These are phyloP conservation scores for Deilephila porcellus DNA, from an alignment of 2,888 invertebrate genomes.

Conservation along the genomic window DNA sequence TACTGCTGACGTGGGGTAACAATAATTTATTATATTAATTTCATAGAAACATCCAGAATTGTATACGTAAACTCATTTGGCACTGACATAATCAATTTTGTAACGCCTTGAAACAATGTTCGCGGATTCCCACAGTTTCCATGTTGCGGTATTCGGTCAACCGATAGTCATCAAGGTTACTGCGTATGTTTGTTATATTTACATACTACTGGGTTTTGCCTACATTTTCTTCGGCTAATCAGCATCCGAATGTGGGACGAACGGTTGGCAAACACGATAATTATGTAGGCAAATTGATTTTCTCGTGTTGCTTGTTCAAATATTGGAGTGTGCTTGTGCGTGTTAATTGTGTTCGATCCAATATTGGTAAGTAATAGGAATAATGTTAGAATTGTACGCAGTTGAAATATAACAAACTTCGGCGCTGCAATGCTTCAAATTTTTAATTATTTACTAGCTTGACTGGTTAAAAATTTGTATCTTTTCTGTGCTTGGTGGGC, in stretches of 20 bases:
- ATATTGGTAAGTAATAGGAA: background rate
- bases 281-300: constrained; percentile 14
- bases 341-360: background rate
- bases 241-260: constrained; percentile 2
- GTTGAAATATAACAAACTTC: background rate
- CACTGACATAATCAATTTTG: background rate
- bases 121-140: constrained; percentile 10
- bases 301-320: background rate
- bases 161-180: constrained; percentile 12
- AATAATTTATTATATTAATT: background rate
- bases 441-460: too few relatives aligned
- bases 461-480: too few relatives aligned
- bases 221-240: background rate
- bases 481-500: too few relatives aligned
- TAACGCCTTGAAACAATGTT: constrained; percentile 1
- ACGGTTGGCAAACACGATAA: background rate
- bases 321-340: background rate
- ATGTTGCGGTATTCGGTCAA: constrained; percentile 13
- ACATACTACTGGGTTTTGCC: background rate
- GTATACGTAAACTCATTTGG: background rate
- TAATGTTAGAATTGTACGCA: background rate
- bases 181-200: constrained; percentile 3
- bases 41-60: background rate
- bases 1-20: too few relatives aligned
- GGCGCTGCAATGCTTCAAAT: too few relatives aligned